Evolutionary conservation across 2,797 vertebrate species (phyloP).

Genomic region (Chromis chromis): DNA sequence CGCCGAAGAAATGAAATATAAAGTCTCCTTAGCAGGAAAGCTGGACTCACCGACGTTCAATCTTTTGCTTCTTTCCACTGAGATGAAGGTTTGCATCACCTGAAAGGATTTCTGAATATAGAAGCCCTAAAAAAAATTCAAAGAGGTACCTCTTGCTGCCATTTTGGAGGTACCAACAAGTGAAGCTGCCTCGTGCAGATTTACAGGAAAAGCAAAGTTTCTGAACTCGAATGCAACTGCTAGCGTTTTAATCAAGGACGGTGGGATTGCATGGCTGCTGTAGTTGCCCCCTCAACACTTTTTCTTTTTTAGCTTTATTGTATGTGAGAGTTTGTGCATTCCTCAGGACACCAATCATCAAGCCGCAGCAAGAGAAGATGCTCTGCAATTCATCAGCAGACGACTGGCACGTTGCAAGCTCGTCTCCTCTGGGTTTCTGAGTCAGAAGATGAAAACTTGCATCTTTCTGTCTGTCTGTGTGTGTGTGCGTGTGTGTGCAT

Average conservation of each 20-base stretch:
- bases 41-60: constrained; percentile 10
- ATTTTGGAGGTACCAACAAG: constrained; percentile 51
- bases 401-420: constrained; percentile 33
- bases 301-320: constrained; percentile 40
- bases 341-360: constrained; percentile 67
- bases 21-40: constrained; percentile 29
- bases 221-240: constrained; percentile 43
- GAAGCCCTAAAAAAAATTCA: constrained; percentile 17
- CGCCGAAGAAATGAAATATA: not conserved
- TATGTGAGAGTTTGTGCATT: constrained; percentile 50
- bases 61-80: constrained; percentile 18
- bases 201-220: constrained; percentile 18
- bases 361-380: constrained; percentile 23
- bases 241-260: constrained; percentile 39
- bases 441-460: constrained; percentile 36
- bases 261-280: constrained; percentile 60
- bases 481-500: not conserved
- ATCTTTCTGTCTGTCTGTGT: constrained; percentile 16
- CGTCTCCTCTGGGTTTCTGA: constrained; percentile 41
- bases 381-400: constrained; percentile 43
- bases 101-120: constrained; percentile 35
- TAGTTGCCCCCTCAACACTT: constrained; percentile 16
- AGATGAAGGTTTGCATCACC: constrained; percentile 32
- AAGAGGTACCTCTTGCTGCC: constrained; percentile 49
- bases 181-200: constrained; percentile 35